Conservation (phyloP, 1,140 invertebrate genomes). For the Ridgeia piscesae region DNA sequence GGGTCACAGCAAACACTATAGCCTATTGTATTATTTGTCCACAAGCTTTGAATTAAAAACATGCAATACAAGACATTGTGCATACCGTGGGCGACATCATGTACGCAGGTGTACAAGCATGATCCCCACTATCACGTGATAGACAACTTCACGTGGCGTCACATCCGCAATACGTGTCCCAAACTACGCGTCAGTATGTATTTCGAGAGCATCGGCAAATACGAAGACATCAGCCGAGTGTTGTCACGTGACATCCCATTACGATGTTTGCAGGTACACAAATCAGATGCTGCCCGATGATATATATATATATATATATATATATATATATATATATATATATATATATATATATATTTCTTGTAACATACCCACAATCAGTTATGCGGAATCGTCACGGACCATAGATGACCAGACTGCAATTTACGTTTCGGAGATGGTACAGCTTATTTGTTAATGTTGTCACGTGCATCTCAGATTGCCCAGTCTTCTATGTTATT, state of each 20-base stretch:
- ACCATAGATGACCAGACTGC: too few species aligned
- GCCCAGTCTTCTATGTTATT: too few species aligned
- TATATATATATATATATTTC: too few species aligned
- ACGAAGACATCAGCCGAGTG: background rate
- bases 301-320: too few species aligned
- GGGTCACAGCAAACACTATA: background rate
- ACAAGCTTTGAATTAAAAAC: background rate
- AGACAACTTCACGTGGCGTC: slow-evolving; percentile 1
- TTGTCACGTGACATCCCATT: background rate
- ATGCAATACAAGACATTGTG: background rate
- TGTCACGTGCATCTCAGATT: too few species aligned
- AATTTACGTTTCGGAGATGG: too few species aligned
- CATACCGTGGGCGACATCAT: background rate
- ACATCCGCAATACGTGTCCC: background rate
- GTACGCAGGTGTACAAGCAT: slow-evolving; percentile 14
- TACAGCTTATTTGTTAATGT: too few species aligned
- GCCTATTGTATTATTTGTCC: background rate
- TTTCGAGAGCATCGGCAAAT: slow-evolving; percentile 16
- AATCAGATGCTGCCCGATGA: background rate
- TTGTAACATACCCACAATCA: too few species aligned
- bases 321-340: too few species aligned
- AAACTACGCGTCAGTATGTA: background rate
- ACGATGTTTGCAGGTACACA: background rate
- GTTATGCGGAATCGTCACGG: too few species aligned
- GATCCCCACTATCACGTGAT: slow-evolving; percentile 15